Conservation (phyloP, 2,797 vertebrate species). For the Kryptolebias ocellatus region DNA sequence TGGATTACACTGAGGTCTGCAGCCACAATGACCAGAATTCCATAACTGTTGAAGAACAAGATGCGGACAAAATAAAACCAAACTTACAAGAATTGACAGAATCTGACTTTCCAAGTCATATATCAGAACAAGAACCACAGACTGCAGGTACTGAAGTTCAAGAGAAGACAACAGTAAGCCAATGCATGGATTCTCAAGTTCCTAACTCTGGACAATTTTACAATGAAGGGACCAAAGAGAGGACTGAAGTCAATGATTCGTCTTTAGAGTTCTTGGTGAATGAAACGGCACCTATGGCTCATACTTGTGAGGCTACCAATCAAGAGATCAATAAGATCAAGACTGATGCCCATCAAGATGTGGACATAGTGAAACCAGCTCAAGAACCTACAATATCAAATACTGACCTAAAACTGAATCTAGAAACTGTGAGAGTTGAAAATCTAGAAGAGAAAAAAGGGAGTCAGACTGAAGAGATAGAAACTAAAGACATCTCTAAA, state of each 20-base stretch:
- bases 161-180: not conserved
- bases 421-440: fast-evolving
- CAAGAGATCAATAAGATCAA: not conserved
- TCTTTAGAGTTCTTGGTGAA: not conserved
- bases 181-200: not conserved
- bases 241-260: not conserved
- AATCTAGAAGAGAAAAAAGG: not conserved
- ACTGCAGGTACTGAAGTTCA: fast-evolving
- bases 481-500: conserved; percentile 8
- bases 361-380: not conserved
- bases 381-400: not conserved
- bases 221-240: not conserved
- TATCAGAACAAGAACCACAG: not conserved
- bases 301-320: fast-evolving
- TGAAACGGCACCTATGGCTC: not conserved
- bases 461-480: not conserved
- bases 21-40: not conserved
- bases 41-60: not conserved
- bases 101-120: not conserved
- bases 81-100: not conserved
- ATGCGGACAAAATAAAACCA: not conserved
- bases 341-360: fast-evolving
- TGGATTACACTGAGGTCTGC: not conserved
- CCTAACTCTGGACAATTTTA: not conserved
- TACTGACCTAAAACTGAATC: not conserved